Evolutionary conservation across 2,113 vertebrate genomes (phyloP), one percentile per base, ranked within the genome.

Genomic region (Epinephelus lanceolatus): DNA sequence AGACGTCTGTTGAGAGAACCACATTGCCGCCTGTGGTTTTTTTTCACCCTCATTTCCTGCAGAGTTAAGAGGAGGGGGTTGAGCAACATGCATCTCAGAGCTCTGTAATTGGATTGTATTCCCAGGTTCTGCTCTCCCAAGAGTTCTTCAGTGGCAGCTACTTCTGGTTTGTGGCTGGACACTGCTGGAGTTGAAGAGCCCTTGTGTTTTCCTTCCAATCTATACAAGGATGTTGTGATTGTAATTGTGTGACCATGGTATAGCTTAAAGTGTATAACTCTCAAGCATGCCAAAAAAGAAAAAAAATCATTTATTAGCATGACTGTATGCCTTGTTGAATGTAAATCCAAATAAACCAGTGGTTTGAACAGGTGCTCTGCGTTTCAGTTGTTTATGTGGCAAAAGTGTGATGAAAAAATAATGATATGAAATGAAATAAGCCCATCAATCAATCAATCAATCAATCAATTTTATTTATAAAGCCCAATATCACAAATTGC

Each of bases 81-180:
- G 68, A 69, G 69, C 40, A 71, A 84, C 25, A 71, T 76, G 60
- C 51, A 72, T 77, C 71, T 78, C 63, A 65, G 61, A 45, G 57
- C 61, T 62, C 59, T 53, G 47, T 80, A 85, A 87, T 81, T 88
- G 56, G 71, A 87, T 80, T 67, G 75, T 59, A 23, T 51, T 60
- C 40, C 53, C 33, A 27, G 37, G 37, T 81, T 85, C 55, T 72
- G 30, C 12, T 73, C 57, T 74, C 61, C 65, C 49, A 67, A 45
- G 69, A 57, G 33, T 74, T 84, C 76, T 81, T 71, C 71, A 85
- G 62, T 8, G 17, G 52, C 45, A 47, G 53, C 71, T 63, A 78
- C 76, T 85, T 85, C 57, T 78, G 55, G 0, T 57, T 60, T 80
- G 47, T 78, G 55, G 42, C 18, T 71, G 62, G 76, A 78, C 33